Evolutionary conservation across 1,140 invertebrate genomes (phyloP).

Genomic region (Polyergus mexicanus): DNA sequence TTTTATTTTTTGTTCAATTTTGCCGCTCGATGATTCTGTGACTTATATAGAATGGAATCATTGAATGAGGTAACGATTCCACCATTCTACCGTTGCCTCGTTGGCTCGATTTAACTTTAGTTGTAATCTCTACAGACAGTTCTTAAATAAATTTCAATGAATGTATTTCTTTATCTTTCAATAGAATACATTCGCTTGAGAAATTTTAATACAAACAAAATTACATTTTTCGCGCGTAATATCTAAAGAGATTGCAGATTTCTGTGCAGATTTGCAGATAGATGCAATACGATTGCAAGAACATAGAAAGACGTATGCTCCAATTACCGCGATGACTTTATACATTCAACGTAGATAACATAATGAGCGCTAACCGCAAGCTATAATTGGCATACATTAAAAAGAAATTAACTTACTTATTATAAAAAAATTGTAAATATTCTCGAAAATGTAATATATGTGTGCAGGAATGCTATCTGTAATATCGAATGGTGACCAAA

Average conservation of each 20-base stretch:
- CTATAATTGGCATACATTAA: slow-evolving; percentile 68
- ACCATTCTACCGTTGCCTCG: not conserved
- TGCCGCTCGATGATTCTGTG: not conserved
- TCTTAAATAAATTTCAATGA: slow-evolving; percentile 30
- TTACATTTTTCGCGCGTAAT: not conserved
- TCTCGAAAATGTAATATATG: slow-evolving; percentile 11
- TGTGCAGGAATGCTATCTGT: not conserved
- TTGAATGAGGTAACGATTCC: not conserved
- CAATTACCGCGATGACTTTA: slow-evolving; percentile 71
- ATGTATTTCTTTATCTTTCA: not conserved
- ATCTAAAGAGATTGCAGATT: slow-evolving; percentile 1
- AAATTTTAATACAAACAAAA: slow-evolving; percentile 18
- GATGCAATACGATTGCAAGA: slow-evolving; percentile 24
- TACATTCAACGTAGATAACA: slow-evolving; percentile 41
- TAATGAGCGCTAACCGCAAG: slow-evolving; percentile 31
- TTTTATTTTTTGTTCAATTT: slow-evolving; percentile 43
- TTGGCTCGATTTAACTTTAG: slow-evolving; percentile 7
- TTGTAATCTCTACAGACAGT: not conserved
- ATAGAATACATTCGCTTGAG: not conserved
- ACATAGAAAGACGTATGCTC: slow-evolving; percentile 76
- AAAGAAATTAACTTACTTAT: slow-evolving; percentile 63
- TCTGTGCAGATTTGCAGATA: slow-evolving; percentile 22
- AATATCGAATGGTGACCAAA: not conserved
- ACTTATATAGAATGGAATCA: slow-evolving; percentile 6
- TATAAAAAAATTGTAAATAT: slow-evolving; percentile 19